Percentiles rank a stretch among this genome's conserved stretches.
phyloP scores from a whole-genome alignment of 2,113 vertebrate genomes.

The Odontesthes bonariensis region DNA sequence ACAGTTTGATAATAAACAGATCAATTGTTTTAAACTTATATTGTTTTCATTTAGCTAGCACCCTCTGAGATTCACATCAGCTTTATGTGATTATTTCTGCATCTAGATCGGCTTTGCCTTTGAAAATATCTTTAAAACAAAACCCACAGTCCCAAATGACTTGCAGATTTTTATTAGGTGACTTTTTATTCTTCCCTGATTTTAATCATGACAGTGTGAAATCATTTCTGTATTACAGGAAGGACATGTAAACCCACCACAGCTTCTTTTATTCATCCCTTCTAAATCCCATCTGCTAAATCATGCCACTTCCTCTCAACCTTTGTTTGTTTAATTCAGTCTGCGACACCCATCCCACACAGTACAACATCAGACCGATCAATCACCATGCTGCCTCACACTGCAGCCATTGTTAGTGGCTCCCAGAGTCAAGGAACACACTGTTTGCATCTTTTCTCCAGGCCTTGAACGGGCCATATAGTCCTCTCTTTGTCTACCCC shows the following conservation, averaged over 20 bases:
- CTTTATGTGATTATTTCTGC: not conserved
- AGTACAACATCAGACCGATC: constrained; percentile 71
- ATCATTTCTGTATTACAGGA: constrained; percentile 44
- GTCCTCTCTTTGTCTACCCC: constrained; percentile 70
- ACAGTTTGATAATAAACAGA: too few species aligned
- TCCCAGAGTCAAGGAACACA: constrained; percentile 53
- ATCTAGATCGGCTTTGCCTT: not conserved
- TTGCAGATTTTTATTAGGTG: constrained; percentile 1
- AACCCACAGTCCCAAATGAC: not conserved
- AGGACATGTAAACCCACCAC: constrained; percentile 36
- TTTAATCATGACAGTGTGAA: constrained; percentile 39
- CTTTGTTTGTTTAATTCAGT: constrained; percentile 66
- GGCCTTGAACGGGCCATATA: constrained; percentile 59
- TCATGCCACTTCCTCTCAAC: constrained; percentile 60
- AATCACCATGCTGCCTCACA: constrained; percentile 72
- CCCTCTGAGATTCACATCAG: not conserved
- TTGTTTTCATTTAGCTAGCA: too few species aligned
- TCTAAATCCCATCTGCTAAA: constrained; percentile 59
- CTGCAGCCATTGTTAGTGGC: constrained; percentile 74
- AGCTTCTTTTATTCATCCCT: constrained; percentile 36
- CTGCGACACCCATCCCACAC: constrained; percentile 54
- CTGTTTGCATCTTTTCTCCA: constrained; percentile 68
- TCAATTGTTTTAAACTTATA: too few species aligned
- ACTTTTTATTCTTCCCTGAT: not conserved
- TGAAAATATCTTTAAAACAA: not conserved